Evolutionary conservation across 2,113 vertebrate genomes (phyloP).

Genomic region (Arenaria interpres): DNA sequence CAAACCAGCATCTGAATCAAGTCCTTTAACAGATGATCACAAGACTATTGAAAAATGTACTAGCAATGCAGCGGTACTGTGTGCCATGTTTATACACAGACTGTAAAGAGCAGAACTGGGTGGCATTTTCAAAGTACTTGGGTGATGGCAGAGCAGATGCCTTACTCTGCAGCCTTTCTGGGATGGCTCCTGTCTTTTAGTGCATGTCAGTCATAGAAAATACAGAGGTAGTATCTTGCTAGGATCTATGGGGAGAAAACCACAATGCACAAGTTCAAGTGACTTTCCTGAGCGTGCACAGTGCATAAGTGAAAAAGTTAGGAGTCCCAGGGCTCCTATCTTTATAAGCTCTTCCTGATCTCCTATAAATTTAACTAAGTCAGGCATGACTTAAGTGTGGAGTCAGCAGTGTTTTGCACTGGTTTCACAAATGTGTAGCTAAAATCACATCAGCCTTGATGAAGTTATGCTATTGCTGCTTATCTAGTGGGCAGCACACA

Average conservation of each 20-base stretch:
- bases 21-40: conserved; percentile 61
- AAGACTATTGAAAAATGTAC: conserved; percentile 58
- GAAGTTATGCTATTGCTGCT: not conserved
- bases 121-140: conserved; percentile 28
- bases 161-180: not conserved
- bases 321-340: not conserved
- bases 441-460: not conserved
- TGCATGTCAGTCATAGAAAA: not conserved
- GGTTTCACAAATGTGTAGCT: not conserved
- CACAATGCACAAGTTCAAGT: not conserved
- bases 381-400: not conserved
- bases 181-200: not conserved
- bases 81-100: conserved; percentile 44
- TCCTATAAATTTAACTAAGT: not conserved
- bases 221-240: not conserved
- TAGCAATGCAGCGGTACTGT: not conserved
- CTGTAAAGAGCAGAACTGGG: not conserved
- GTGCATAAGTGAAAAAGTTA: not conserved
- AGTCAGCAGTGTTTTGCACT: not conserved
- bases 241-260: not conserved
- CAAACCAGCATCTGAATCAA: conserved; percentile 61
- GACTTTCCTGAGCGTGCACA: not conserved
- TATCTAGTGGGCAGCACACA: not conserved
- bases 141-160: not conserved
- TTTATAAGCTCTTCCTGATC: not conserved